Percentiles rank a stretch among this genome's conserved stretches.
phyloP scores from a whole-genome alignment of 2,888 invertebrate genomes.

The Azorinus chamasolen region DNA sequence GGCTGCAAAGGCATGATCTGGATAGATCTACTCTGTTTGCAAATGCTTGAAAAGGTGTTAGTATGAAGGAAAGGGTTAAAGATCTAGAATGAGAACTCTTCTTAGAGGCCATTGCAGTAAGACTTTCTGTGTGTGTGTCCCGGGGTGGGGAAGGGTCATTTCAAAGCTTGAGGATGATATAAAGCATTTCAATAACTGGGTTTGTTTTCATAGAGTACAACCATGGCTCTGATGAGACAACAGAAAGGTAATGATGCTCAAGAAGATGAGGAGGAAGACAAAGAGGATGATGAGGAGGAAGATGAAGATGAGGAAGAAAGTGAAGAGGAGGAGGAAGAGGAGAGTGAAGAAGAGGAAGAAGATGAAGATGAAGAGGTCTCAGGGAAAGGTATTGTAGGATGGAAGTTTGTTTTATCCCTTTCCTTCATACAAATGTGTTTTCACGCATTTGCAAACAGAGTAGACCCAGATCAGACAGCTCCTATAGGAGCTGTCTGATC shows the following conservation, averaged over 20 bases:
- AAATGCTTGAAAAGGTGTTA: no score
- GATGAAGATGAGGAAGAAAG: conserved; percentile 58
- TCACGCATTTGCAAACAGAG: no score
- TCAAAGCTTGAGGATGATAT: background rate
- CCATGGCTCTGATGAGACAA: conserved; percentile 69
- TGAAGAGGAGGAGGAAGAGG: conserved; percentile 66
- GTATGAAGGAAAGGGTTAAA: no score
- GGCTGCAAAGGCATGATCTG: no score
- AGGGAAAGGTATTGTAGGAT: conserved; percentile 1
- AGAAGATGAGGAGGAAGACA: conserved; percentile 54
- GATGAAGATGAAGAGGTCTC: conserved; percentile 51
- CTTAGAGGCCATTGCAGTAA: no score
- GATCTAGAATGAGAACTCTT: no score
- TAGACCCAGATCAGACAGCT: no score
- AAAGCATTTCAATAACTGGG: conserved; percentile 43
- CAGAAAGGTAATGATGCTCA: conserved; percentile 37
- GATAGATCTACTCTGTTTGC: no score
- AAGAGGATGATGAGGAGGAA: conserved; percentile 66
- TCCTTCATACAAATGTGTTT: no score
- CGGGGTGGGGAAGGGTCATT: background rate
- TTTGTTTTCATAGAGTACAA: conserved; percentile 35
- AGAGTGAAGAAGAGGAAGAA: conserved; percentile 62
- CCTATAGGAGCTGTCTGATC: no score
- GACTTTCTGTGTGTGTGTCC: no score
- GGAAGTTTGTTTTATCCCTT: no score